phyloP scores from a whole-genome alignment of 2,113 vertebrate genomes.

The Raja brachyura region DNA sequence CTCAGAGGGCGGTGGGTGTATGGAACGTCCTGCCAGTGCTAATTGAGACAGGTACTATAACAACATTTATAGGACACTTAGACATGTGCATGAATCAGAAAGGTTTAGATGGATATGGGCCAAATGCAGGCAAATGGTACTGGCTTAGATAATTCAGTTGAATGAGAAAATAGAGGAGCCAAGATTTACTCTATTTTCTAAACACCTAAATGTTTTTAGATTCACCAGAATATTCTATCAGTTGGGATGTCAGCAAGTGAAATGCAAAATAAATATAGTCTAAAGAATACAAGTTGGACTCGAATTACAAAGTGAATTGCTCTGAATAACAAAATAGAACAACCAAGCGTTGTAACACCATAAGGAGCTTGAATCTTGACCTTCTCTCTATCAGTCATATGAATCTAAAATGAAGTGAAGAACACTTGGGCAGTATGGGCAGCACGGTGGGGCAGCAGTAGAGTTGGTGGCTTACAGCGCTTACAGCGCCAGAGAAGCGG shows the following conservation, averaged over 20 bases:
- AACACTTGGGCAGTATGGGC: background rate
- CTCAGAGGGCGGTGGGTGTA: no score
- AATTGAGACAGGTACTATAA: no score
- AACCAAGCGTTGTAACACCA: background rate
- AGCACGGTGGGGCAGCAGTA: no score
- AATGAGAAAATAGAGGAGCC: background rate
- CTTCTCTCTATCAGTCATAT: background rate
- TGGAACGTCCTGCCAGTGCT: no score
- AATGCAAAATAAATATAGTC: background rate
- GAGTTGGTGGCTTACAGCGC: no score
- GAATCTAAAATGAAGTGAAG: background rate
- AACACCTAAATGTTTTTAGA: background rate
- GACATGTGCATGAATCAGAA: no score
- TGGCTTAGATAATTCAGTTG: background rate
- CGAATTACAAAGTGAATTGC: background rate
- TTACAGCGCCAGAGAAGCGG: no score
- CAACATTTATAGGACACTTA: no score
- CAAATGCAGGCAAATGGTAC: no score
- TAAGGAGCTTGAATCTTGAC: background rate
- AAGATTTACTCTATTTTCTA: background rate
- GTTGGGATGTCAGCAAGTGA: background rate
- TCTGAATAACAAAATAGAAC: background rate
- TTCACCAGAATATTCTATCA: slow-evolving; percentile 1
- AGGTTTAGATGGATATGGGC: no score
- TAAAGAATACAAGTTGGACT: background rate